phyloP scores from a whole-genome alignment of 2,797 vertebrate species.

The Hipposideros larvatus region DNA sequence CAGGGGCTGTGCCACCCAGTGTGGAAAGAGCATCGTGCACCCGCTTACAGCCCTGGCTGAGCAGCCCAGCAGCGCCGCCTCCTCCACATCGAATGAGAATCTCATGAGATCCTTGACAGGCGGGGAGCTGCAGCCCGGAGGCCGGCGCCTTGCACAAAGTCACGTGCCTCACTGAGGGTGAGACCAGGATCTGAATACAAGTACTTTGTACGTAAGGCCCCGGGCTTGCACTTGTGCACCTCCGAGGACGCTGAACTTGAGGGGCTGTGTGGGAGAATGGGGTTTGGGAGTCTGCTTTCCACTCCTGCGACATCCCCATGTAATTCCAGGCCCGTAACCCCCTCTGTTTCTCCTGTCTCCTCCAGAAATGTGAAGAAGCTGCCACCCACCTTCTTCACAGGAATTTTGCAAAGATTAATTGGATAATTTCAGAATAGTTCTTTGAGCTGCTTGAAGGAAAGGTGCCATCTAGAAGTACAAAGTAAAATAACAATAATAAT shows the following conservation, averaged over 20 bases:
- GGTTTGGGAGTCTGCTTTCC: not conserved
- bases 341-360: not conserved
- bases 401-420: conserved; percentile 77
- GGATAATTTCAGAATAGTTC: conserved; percentile 72
- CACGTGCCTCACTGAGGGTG: not conserved
- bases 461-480: conserved; percentile 75
- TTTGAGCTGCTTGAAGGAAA: conserved; percentile 68
- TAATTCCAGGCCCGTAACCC: not conserved
- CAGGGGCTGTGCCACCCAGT: not conserved
- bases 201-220: not conserved
- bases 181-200: not conserved
- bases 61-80: not conserved
- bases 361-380: not conserved
- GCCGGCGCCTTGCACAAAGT: not conserved
- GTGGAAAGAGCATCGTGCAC: not conserved
- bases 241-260: not conserved
- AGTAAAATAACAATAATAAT: conserved; percentile 80
- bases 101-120: not conserved
- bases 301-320: not conserved
- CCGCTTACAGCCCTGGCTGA: not conserved
- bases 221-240: not conserved
- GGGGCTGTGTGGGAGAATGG: fast-evolving
- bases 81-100: not conserved
- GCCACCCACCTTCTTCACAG: conserved; percentile 72
- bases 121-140: not conserved